phyloP scores from a whole-genome alignment of 2,113 vertebrate genomes.

The Rhea pennata region DNA sequence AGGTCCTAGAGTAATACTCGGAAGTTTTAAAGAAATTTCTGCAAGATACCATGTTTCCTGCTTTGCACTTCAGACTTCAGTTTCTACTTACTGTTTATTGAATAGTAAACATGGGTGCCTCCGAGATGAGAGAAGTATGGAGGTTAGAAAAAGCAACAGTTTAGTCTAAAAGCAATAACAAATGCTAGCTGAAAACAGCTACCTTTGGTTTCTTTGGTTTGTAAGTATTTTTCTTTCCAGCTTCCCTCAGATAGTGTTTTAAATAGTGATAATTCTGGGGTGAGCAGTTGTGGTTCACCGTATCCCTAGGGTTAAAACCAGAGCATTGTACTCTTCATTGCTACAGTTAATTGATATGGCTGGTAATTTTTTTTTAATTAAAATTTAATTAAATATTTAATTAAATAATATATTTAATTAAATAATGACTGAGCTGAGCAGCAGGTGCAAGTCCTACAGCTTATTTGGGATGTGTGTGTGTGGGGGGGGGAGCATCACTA shows the following conservation, averaged over 20 bases:
- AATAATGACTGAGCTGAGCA: conserved; percentile 10
- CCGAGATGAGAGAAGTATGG: neutral
- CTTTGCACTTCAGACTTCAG: neutral
- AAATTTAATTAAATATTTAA: too few species aligned
- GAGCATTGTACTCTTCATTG: neutral
- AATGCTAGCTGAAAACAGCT: neutral
- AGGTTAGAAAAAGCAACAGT: neutral
- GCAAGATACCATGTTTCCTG: neutral
- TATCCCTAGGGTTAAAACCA: conserved; percentile 21
- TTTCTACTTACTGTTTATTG: neutral
- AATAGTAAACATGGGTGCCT: neutral
- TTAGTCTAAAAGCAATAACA: neutral
- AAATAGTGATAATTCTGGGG: conserved; percentile 22
- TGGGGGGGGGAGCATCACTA: neutral
- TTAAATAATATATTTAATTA: conserved; percentile 47
- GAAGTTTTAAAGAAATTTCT: neutral
- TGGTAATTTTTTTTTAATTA: conserved; percentile 28
- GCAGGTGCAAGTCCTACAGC: neutral
- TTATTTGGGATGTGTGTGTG: neutral
- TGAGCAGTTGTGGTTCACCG: neutral
- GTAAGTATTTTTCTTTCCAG: neutral
- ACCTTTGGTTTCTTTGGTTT: neutral
- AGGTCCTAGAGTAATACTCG: neutral
- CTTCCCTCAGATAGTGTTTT: neutral
- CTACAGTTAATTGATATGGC: conserved; percentile 29